Evolutionary conservation across 2,797 vertebrate genomes (phyloP).

Genomic region (Margarornis squamiger): DNA sequence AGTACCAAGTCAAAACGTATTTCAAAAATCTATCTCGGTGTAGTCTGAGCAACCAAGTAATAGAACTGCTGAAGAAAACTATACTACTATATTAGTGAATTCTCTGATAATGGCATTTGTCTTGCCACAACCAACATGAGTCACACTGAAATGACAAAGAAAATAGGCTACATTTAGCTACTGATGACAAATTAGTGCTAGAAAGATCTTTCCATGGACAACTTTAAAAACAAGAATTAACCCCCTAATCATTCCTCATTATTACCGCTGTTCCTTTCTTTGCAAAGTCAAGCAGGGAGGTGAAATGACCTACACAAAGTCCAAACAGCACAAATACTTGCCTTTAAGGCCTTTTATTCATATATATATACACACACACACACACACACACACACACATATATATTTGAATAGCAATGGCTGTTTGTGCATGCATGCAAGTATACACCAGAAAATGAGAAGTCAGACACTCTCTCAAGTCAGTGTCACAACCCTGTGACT

Average conservation of each 20-base stretch:
- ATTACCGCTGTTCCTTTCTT: neutral
- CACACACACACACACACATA: neutral
- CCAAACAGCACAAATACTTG: neutral
- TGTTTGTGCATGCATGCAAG: neutral
- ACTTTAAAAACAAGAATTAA: neutral
- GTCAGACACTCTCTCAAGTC: neutral
- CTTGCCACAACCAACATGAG: neutral
- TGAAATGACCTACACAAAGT: neutral
- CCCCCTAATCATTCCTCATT: neutral
- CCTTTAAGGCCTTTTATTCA: neutral
- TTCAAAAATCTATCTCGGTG: neutral
- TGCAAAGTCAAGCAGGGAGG: neutral
- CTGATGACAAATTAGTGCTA: neutral
- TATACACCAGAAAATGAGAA: neutral
- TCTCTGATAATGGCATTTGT: neutral
- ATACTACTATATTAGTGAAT: neutral
- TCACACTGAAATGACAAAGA: neutral
- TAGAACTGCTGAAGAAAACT: neutral
- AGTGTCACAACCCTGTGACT: neutral
- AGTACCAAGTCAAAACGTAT: neutral
- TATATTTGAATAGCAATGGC: neutral
- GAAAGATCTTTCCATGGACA: neutral
- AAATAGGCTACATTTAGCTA: neutral
- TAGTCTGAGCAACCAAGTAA: neutral
- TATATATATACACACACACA: too few relatives aligned